These are phyloP conservation scores for Campylorhamphus procurvoides DNA, from an alignment of 2,113 vertebrate genomes.

Conservation along the genomic window DNA sequence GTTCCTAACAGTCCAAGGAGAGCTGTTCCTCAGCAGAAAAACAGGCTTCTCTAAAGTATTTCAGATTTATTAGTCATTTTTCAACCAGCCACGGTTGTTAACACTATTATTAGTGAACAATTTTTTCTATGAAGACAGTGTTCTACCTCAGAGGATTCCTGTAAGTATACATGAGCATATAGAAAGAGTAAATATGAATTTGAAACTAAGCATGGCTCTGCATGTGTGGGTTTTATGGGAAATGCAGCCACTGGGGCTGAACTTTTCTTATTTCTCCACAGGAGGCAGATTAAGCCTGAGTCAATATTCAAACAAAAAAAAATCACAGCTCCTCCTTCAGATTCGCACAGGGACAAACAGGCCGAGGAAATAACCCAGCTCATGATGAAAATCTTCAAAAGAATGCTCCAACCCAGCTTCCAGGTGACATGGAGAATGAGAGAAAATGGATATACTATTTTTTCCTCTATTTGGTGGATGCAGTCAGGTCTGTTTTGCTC, in stretches of 20 bases:
- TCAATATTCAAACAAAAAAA: background rate
- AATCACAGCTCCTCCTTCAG: background rate
- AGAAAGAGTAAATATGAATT: background rate
- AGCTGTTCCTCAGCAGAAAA: background rate
- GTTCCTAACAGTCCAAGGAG: background rate
- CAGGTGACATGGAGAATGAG: background rate
- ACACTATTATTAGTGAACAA: background rate
- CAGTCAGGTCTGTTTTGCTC: background rate
- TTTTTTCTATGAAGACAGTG: background rate
- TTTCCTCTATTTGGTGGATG: background rate
- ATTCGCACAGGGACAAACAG: background rate
- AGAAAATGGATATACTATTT: background rate
- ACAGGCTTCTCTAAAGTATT: background rate
- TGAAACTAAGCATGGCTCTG: background rate
- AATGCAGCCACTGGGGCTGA: background rate
- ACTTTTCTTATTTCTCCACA: background rate
- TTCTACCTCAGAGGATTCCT: background rate
- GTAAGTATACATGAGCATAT: background rate
- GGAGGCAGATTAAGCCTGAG: conserved; percentile 1
- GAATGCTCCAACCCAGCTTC: background rate
- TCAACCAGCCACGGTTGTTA: background rate
- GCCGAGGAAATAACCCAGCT: background rate
- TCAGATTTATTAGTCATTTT: background rate
- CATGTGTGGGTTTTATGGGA: background rate
- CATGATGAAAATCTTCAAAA: background rate